Conservation (phyloP, 2,113 vertebrate genomes). For the Elephantulus edwardii region DNA sequence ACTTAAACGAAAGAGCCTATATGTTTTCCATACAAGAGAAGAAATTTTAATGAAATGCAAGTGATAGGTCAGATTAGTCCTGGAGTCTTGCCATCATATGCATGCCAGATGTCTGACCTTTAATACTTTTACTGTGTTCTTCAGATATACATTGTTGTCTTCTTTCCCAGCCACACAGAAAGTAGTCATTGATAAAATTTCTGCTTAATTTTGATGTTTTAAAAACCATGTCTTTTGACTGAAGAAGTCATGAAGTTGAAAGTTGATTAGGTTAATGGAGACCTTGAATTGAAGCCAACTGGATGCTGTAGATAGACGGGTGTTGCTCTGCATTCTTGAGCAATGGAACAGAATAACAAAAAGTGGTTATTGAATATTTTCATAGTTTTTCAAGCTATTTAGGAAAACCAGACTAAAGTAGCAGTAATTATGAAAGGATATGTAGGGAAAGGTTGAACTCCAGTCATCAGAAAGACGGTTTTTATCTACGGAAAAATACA, state of each 20-base stretch:
- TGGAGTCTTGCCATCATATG: no score
- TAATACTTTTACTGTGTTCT: background rate
- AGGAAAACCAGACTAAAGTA: no score
- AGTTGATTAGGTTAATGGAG: background rate
- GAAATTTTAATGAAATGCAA: background rate
- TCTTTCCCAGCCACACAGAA: background rate
- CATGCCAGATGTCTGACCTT: background rate
- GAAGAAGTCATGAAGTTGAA: background rate
- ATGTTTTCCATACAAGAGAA: background rate
- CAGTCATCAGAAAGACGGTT: no score
- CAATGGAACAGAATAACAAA: no score
- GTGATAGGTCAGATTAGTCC: background rate
- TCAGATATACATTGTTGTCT: background rate
- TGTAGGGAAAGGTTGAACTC: no score
- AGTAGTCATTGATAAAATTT: background rate
- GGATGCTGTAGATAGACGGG: background rate
- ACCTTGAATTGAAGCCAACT: background rate
- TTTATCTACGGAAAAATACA: no score
- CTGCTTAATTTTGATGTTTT: background rate
- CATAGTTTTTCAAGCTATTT: no score
- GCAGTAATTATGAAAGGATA: no score
- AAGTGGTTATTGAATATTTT: no score
- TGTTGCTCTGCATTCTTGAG: background rate
- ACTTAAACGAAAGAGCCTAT: background rate
- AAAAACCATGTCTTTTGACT: background rate